Base-by-base conservation (phyloP, 2,888 invertebrate genomes). In the Sesia bembeciformis region DNA sequence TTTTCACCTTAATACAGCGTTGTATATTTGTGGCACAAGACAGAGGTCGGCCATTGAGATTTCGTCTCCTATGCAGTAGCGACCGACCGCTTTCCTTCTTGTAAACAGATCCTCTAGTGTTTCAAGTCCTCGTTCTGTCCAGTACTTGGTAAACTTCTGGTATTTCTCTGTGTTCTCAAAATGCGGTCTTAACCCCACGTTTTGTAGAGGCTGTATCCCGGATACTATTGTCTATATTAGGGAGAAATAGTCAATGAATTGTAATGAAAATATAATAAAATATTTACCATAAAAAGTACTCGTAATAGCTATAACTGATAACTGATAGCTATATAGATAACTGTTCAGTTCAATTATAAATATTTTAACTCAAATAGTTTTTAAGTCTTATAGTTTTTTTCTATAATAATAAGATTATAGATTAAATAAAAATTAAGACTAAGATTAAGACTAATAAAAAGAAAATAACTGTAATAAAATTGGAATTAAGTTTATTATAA, bases 151-250 rank as follows among this genome's bases (percentile, higher is more conserved):
- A 81, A 93, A 93, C 43, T 81, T 81, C 42, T 64, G 57, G 65
- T 77, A 89, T 53, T 84, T 69, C 4, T 83, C 75, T n/a, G 81
- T 75, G 0, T 79, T 80, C 1, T 72, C 68, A 41, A 90, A 78
- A 46, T 78, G 74, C 5, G 83, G 60, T 40, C 90, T 76, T 3
- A 93, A 76, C 3, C 82, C 78, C 1, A 91, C 62, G 72, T 94
- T 94, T 73, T 94, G 94, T 4, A 94, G 67, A 0, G 94, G 94
- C 72, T 94, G 94, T 58, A 93, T 93, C 3, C 93, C 94, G 5
- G 92, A 89, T 3, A 91, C 91, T 54, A 94, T 66, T 2, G 90
- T 67, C 92, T 86, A 70, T 78, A 81, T 60, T 76, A 72, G 23
- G 23, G 23, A 53, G 49, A 90, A 70, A 52, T 78, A 78, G 49